Base-by-base conservation (phyloP, 1,140 invertebrate genomes). In the Dryas iulia region DNA sequence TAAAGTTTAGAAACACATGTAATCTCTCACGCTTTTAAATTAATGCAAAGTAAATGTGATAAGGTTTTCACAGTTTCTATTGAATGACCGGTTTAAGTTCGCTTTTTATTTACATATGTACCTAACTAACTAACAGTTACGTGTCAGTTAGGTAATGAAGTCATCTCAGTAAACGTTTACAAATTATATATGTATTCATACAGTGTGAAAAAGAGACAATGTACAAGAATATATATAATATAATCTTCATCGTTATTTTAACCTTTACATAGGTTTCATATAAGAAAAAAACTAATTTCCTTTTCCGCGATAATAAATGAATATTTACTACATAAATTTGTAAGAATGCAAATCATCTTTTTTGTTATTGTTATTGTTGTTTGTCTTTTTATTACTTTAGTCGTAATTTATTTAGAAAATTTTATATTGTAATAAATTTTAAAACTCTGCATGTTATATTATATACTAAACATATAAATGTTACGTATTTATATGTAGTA, bases 1-100 rank as follows among this genome's bases (percentile, higher is more conserved):
- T 54, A 69, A 75, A 80, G 76, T 90, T 86, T 85, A 79, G 84
- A 87, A 86, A 90, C 71, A 66, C 61, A 33, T 54, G 59, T 61
- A 65, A 53, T 82, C 66, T 89, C 86, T 75, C 88, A 89, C 88
- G 86, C 76, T 82, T 83, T 79, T 76, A 77, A 69, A 79, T 74
- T 82, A 70, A 65, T 77, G 65, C 71, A 72, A 67, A 67, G 62
- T 65, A 74, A 72, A 71, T 73, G 66, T 64, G 69, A 69, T 75
- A 73, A 73, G 62, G 65, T 60, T 65, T 65, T 63, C 56, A 28
- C 67, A 64, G 30, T 57, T 39, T 10, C 33, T 23, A 23, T 39
- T 58, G n/a, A 24, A 28, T 26, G 33, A 31, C 26, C 65, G 39
- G 11, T 62, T 53, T 52, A 3, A 47, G 18, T 2, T 21, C 18